A percentile compares a stretch with the other conserved stretches of the same genome.
Evolutionary conservation across 2,797 vertebrate species (phyloP).

Genomic region (Gobio occitaniae): DNA sequence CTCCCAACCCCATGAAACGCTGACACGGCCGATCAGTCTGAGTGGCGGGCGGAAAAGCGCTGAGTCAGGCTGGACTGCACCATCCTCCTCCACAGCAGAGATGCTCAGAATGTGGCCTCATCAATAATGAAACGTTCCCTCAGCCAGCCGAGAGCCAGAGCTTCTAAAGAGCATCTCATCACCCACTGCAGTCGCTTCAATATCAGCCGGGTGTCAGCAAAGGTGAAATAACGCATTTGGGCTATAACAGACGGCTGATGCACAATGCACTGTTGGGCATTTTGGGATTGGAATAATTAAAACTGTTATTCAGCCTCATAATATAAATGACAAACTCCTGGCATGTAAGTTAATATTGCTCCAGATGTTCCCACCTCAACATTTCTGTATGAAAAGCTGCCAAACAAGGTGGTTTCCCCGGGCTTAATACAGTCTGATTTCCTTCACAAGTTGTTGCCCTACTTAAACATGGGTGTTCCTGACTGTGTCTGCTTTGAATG

Average conservation of each 20-base stretch:
- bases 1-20: conserved; percentile 59
- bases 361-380: conserved; percentile 62
- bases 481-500: neutral
- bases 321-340: conserved; percentile 2
- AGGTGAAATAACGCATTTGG: neutral
- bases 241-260: conserved; percentile 15
- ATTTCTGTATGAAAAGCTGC: conserved; percentile 33
- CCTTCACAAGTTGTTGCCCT: conserved; percentile 10
- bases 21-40: conserved; percentile 72
- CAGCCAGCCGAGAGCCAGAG: conserved; percentile 35
- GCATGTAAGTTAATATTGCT: conserved; percentile 23
- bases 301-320: neutral
- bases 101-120: conserved; percentile 75
- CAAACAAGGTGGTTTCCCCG: conserved; percentile 44
- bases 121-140: conserved; percentile 78
- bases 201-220: conserved; percentile 5
- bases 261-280: neutral
- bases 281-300: conserved; percentile 24
- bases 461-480: conserved; percentile 48
- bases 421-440: conserved; percentile 24
- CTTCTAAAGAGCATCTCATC: conserved; percentile 35
- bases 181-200: conserved; percentile 21
- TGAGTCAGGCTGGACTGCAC: conserved; percentile 77
- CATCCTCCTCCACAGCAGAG: conserved; percentile 67
- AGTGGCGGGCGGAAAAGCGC: conserved; percentile 71